Percentiles rank a stretch among this genome's conserved stretches.
Evolutionary conservation across 2,113 vertebrate genomes (phyloP).

Genomic region (Condylura cristata): DNA sequence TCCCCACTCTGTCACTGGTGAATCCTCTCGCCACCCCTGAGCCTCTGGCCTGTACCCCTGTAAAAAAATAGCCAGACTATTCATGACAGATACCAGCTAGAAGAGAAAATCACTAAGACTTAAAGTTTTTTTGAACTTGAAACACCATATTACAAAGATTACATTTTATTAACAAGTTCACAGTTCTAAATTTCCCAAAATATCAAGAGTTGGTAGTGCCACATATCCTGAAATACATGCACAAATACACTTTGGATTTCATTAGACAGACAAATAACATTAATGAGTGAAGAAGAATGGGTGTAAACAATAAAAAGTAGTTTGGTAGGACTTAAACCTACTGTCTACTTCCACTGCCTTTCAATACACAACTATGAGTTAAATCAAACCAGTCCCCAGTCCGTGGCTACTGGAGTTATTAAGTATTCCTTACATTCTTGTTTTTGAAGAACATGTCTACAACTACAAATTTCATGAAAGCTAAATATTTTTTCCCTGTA

Average conservation of each 20-base stretch:
- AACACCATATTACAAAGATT: background rate
- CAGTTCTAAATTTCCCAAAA: background rate
- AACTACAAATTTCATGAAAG: background rate
- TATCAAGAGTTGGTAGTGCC: background rate
- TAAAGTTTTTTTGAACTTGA: background rate
- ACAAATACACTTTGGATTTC: background rate
- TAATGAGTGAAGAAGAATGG: background rate
- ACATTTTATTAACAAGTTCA: background rate
- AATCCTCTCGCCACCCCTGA: too few relatives aligned
- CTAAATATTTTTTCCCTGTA: constrained; percentile 34
- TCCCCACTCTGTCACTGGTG: too few relatives aligned
- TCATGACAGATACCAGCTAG: background rate
- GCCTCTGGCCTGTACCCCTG: too few relatives aligned
- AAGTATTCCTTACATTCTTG: background rate
- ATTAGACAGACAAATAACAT: background rate
- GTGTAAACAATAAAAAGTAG: background rate
- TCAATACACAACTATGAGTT: background rate
- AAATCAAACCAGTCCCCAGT: background rate
- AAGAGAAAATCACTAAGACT: background rate
- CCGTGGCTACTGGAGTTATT: background rate
- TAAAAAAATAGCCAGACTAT: constrained; percentile 4
- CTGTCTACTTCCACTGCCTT: background rate
- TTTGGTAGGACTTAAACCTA: background rate
- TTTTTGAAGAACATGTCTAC: background rate
- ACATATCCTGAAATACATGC: background rate